phyloP scores from a whole-genome alignment of 1,140 invertebrate genomes.

The Brachionus rotundiformis region DNA sequence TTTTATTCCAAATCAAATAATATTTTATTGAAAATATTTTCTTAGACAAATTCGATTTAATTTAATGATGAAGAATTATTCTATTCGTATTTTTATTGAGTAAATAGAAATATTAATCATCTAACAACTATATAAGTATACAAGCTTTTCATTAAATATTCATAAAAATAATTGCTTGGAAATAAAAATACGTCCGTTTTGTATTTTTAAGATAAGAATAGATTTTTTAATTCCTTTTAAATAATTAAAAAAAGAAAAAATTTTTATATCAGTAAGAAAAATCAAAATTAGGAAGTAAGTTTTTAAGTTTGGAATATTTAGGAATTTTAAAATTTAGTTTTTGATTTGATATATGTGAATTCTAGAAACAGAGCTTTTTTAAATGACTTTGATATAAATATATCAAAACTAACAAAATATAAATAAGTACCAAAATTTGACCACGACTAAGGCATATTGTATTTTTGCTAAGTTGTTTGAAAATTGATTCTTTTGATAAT shows the following conservation, averaged over 20 bases:
- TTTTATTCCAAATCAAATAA: neutral
- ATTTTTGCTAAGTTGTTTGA: neutral
- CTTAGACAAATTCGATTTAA: neutral
- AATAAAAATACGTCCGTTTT: neutral
- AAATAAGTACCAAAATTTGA: neutral
- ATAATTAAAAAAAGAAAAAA: neutral
- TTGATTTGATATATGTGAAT: too few species aligned
- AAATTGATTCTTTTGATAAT: neutral
- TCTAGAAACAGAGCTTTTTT: neutral
- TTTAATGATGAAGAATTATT: neutral
- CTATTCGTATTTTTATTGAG: neutral
- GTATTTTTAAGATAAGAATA: neutral
- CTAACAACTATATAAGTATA: slow-evolving; percentile 22
- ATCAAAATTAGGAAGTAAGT: neutral
- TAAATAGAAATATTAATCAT: slow-evolving; percentile 30
- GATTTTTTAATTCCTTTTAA: neutral
- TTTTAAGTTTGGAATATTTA: too few species aligned
- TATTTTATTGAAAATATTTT: neutral
- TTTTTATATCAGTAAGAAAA: neutral
- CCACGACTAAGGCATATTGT: neutral
- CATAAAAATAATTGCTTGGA: neutral
- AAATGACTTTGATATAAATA: too few species aligned
- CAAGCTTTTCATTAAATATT: slow-evolving; percentile 31
- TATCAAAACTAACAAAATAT: too few species aligned
- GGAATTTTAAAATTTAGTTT: too few species aligned